phyloP scores from a whole-genome alignment of 2,113 vertebrate genomes.

The Brachypodius melanocephalos region DNA sequence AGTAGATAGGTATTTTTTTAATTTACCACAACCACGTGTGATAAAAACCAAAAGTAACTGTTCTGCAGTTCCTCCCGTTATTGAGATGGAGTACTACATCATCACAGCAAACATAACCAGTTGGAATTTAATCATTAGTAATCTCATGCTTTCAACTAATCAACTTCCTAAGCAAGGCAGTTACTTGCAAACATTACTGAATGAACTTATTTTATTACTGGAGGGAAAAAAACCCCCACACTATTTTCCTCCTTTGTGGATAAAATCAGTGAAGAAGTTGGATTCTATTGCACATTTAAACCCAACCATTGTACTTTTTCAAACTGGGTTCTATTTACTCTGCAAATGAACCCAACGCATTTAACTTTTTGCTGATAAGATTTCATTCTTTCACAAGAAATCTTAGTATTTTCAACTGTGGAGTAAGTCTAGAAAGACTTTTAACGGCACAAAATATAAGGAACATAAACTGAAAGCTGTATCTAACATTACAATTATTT shows the following conservation, averaged over 20 bases:
- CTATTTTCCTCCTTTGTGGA: neutral
- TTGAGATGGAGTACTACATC: neutral
- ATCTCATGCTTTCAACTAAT: neutral
- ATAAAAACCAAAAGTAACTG: neutral
- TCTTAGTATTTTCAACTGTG: neutral
- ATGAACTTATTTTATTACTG: neutral
- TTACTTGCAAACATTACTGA: neutral
- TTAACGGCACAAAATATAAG: neutral
- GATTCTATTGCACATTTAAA: neutral
- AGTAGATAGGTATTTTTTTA: neutral
- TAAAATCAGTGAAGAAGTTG: neutral
- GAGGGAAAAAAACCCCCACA: fast-evolving
- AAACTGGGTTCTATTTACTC: neutral
- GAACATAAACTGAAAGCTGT: neutral
- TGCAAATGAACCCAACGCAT: neutral
- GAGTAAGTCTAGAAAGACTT: neutral
- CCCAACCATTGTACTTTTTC: neutral
- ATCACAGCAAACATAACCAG: neutral
- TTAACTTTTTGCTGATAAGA: neutral
- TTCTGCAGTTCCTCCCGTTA: neutral
- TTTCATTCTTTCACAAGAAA: neutral
- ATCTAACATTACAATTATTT: neutral
- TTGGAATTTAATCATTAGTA: neutral
- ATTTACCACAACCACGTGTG: neutral
- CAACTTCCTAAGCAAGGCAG: neutral